Percentiles rank a stretch among this genome's conserved stretches.
Evolutionary conservation across 2,113 vertebrate genomes (phyloP).

Genomic region (Garra rufa): DNA sequence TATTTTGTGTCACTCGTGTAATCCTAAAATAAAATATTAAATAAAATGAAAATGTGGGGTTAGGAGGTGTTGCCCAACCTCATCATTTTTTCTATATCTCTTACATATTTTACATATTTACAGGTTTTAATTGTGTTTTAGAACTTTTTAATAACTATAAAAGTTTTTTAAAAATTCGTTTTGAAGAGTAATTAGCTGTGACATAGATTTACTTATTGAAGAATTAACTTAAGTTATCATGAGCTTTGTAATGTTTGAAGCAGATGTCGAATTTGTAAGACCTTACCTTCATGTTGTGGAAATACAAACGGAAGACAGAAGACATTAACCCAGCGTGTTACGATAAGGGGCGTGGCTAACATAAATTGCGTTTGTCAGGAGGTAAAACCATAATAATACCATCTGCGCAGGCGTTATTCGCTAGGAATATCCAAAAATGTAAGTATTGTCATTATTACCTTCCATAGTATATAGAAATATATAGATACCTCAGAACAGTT

Average conservation of each 20-base stretch:
- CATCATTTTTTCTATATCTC: neutral
- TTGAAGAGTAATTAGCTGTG: too few relatives aligned
- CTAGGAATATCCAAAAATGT: too few relatives aligned
- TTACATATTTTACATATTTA: neutral
- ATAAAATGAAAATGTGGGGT: neutral
- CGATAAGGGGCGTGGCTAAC: neutral
- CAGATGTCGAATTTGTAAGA: too few relatives aligned
- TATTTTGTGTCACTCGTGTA: neutral
- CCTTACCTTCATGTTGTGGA: too few relatives aligned
- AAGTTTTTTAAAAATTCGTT: neutral
- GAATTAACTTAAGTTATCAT: neutral
- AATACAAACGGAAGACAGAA: neutral
- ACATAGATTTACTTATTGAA: too few relatives aligned
- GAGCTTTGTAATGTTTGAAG: neutral
- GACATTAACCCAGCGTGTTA: neutral
- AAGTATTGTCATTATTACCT: too few relatives aligned
- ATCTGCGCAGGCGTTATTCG: too few relatives aligned
- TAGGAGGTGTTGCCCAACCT: neutral
- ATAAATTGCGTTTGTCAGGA: too few relatives aligned
- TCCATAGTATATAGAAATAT: too few relatives aligned
- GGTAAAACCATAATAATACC: too few relatives aligned
- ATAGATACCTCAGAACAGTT: neutral
- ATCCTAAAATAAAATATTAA: too few relatives aligned
- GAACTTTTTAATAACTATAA: neutral
- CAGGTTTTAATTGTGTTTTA: neutral